phyloP scores from a whole-genome alignment of 2,797 vertebrate genomes.

The Gambusia yucatana region DNA sequence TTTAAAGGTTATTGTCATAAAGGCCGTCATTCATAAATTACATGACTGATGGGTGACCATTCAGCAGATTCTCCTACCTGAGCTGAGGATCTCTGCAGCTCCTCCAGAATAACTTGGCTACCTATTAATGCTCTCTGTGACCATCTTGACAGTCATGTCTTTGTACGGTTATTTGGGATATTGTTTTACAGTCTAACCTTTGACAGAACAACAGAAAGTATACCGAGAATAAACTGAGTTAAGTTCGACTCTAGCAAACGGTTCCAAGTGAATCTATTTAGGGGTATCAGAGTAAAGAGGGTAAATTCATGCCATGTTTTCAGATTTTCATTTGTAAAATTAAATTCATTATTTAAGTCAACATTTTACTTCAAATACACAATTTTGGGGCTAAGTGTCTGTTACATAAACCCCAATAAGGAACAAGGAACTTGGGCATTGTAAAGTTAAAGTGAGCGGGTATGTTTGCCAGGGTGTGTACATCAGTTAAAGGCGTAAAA shows the following conservation, averaged over 20 bases:
- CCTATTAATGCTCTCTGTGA: not conserved
- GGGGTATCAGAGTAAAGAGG: not conserved
- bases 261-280: not conserved
- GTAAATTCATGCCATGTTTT: not conserved
- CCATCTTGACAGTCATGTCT: not conserved
- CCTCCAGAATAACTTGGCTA: not conserved
- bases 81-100: not conserved
- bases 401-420: not conserved
- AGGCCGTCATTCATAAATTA: not conserved
- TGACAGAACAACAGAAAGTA: not conserved
- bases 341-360: not conserved
- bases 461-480: slow-evolving; percentile 3
- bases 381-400: not conserved
- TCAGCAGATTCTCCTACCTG: not conserved
- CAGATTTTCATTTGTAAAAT: not conserved
- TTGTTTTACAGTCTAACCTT: not conserved
- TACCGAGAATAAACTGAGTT: not conserved
- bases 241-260: not conserved
- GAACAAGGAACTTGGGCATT: not conserved
- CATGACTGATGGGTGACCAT: not conserved
- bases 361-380: not conserved
- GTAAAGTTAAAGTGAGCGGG: not conserved
- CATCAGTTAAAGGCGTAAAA: slow-evolving; percentile 55
- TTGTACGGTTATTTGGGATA: not conserved
- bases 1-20: not conserved